Base-by-base conservation (phyloP, 2,888 invertebrate species). In the Drosophila cognata region DNA sequence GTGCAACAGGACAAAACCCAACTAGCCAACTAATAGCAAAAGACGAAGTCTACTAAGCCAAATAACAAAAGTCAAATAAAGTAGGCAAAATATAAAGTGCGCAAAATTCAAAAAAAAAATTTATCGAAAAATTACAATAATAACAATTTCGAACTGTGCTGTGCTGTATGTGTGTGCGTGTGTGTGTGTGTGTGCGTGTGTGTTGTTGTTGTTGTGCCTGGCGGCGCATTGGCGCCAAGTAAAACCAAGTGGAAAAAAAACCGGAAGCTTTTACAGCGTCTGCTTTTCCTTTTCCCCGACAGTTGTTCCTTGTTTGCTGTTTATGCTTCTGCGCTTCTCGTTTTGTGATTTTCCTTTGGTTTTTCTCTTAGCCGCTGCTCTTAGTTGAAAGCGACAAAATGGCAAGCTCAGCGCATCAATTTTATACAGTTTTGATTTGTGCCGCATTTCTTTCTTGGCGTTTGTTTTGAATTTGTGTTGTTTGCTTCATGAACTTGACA, bases 301-400 rank as follows among this genome's bases (percentile, higher is more conserved):
- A 21, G 41, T 56, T 50, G 58, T 64, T 76, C 56, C 65, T 29
- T n/a, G 51, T 57, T 69, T 63, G 63, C 36, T 68, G 82, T 89
- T 73, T 66, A 72, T 73, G 84, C 84, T 89, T 85, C 84, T 85
- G 84, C 84, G 84, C 84, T 69, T 74, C 77, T 73, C 74, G 56
- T 55, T 74, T 67, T 81, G 70, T 64, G 51, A 58, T 61, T 58
- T 59, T 68, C 48, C 16, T 43, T 38, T 50, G 55, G 59, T 55
- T 59, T 56, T 70, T 84, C 77, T 77, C 77, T 80, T 71, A 67
- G 29, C 53, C 43, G 25, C 48, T 56, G 52, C 78, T 78, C 78
- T 78, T 81, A 66, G 51, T 21, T 18, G 31, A 18, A 4, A 25
- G 28, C 31, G n/a, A 21, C 18, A 28, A 33, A 16, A 31, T 7